Conservation (phyloP, 2,113 vertebrate species). For the Xenopus tropicalis region UCB_Xtro_10.0 CM004446.2:64249501-64250000, state of each 20-base stretch:
- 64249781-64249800: background rate
- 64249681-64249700: background rate
- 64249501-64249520: background rate
- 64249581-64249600: background rate
- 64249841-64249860: background rate
- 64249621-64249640: background rate
- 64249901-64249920: slow-evolving; percentile 15
- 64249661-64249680: slow-evolving; percentile 6
- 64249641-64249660: background rate
- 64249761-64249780: background rate
- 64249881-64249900: slow-evolving; percentile 11
- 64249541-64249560: slow-evolving; percentile 4
- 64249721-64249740: background rate
- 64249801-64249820: slow-evolving; percentile 8
- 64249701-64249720: slow-evolving; percentile 2
- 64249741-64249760: background rate
- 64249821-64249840: background rate
- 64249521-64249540: background rate
- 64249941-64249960: slow-evolving; percentile 22
- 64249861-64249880: slow-evolving; percentile 5
- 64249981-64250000: slow-evolving; percentile 22
- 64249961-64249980: slow-evolving; percentile 15
- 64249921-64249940: slow-evolving; percentile 17
- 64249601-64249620: background rate
- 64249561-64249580: background rate